These are phyloP conservation scores for Parazoanthus swiftii DNA, from an alignment of 92 coral and sea anemone genomes.

Conservation along the genomic window DNA sequence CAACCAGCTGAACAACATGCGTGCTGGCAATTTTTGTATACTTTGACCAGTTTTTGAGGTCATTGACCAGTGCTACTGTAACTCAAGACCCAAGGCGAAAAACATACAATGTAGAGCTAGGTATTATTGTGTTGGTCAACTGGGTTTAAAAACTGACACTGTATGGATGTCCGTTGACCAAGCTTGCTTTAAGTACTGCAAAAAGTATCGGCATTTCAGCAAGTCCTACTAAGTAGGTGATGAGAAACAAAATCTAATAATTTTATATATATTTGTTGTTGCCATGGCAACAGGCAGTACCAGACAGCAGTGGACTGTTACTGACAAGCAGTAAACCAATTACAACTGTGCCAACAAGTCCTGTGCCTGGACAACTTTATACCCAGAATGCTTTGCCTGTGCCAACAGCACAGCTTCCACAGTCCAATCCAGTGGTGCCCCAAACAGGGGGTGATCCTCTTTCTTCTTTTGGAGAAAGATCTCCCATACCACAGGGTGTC, in stretches of 20 bases:
- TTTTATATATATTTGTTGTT: not conserved
- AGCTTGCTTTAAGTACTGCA: not conserved
- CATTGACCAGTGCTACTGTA: no score
- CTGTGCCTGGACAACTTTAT: conserved; percentile 1
- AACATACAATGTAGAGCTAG: no score
- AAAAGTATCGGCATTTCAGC: not conserved
- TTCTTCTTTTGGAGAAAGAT: not conserved
- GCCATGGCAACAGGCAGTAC: conserved; percentile 39
- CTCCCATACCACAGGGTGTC: not conserved
- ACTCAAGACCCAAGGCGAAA: no score
- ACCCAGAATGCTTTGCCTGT: conserved; percentile 24
- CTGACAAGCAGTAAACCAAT: conserved; percentile 10
- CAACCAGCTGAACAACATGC: no score
- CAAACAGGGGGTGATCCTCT: not conserved
- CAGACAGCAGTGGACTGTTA: conserved; percentile 11
- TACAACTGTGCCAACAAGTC: conserved; percentile 3
- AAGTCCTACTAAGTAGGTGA: not conserved
- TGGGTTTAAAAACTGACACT: no score
- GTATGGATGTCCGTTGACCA: not conserved
- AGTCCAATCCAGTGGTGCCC: not conserved
- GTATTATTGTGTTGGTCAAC: no score
- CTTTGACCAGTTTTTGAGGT: no score
- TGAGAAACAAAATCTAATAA: not conserved
- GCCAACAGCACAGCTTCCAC: conserved; percentile 13
- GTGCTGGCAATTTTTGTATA: no score